Base-by-base conservation (phyloP, 1,140 invertebrate species). In the Lepeophtheirus salmonis region DNA sequence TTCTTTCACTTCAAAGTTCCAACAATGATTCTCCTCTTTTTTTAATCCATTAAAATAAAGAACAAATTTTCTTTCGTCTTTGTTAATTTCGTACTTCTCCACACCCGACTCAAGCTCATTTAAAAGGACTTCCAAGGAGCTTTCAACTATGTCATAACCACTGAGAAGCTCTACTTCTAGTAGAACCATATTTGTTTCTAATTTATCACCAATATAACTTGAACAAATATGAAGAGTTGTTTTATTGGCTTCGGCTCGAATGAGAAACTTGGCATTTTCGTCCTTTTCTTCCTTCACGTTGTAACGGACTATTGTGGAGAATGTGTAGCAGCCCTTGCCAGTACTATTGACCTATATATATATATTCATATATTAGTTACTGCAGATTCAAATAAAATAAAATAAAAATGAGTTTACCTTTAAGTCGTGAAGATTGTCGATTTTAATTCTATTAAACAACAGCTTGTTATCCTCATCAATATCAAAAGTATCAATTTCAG, bases 281-380 rank as follows among this genome's bases (percentile, higher is more conserved):
- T 71, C 71, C 1, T 68, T 68, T 2, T 68, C 58, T 13, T 68
- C 64, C 17, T 67, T 63, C 20, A 74, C 73, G 66, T 78, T 75
- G 67, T 78, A 79, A 2, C 71, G 51, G 12, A 4, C 20, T 23
- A 23, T 62, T 67, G 77, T 76, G 67, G 77, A 79, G 2, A 78
- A 68, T 23, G 81, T 67, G 59, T 76, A 73, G 67, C 80, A 82
- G 17, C 80, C 80, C 17, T 73, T 68, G 4, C 80, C 80, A 23
- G 70, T 68, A 14, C 73, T 72, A 25, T 70, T 71, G 2, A 78
- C 67, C 30, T 41, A n/a, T 41, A n/a, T 41, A 6, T 10, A 41
- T 6, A 41, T 10, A 41, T 10, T n/a, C 6, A 41, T 6, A 41
- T 6, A 41, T 41, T 41, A 41, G n/a, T n/a, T n/a, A n/a, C n/a